Conservation (phyloP, 2,888 invertebrate species). For the Hydraecia micacea region DNA sequence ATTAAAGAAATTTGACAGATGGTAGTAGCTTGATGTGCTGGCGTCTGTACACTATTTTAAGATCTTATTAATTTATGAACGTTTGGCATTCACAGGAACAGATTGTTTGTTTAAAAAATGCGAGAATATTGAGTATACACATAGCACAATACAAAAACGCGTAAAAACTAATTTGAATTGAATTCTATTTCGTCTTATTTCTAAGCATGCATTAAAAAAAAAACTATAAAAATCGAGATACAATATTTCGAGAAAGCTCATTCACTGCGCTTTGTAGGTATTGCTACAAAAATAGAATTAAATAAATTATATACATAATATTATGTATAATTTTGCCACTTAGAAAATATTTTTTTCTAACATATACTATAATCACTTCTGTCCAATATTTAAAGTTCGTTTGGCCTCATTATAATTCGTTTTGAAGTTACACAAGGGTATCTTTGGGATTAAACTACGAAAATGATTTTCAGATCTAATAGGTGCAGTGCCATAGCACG, state of each 20-base stretch:
- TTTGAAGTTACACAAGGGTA: not conserved
- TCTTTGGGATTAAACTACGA: not conserved
- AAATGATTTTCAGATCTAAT: not conserved
- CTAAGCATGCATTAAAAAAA: not conserved
- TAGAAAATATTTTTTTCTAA: constrained; percentile 12
- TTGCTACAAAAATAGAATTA: constrained; percentile 2
- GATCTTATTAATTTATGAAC: not conserved
- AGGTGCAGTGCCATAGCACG: too few relatives aligned
- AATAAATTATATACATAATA: constrained; percentile 18
- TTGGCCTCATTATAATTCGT: constrained; percentile 30
- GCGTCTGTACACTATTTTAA: not conserved
- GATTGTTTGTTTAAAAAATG: not conserved
- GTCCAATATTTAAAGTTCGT: constrained; percentile 1
- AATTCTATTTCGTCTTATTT: constrained; percentile 22
- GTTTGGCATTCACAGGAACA: constrained; percentile 41
- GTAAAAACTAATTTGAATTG: not conserved
- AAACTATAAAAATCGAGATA: constrained; percentile 41
- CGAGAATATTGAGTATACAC: constrained; percentile 19
- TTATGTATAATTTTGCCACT: constrained; percentile 44
- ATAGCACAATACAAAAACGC: not conserved
- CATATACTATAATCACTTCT: constrained; percentile 20
- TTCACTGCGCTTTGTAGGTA: constrained; percentile 11
- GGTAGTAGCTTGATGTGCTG: too few relatives aligned
- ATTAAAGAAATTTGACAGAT: too few relatives aligned
- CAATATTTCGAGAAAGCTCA: constrained; percentile 46